These are phyloP conservation scores for Drosophila carrolli DNA, from an alignment of 1,140 invertebrate species.

Conservation along the genomic window DNA sequence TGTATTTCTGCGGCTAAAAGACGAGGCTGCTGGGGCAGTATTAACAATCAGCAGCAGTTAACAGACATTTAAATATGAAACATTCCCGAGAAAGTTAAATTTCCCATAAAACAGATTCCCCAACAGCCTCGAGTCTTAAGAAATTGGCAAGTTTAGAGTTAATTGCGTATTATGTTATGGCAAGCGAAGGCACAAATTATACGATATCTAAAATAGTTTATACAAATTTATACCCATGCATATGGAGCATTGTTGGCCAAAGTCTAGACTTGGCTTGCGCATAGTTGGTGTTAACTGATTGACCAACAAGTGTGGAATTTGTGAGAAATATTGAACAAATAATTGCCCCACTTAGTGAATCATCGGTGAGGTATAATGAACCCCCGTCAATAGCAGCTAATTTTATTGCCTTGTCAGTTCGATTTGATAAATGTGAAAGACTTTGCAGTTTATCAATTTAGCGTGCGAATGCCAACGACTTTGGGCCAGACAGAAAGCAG, in stretches of 20 bases:
- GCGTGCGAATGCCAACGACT: conserved; percentile 16
- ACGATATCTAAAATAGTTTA: conserved; percentile 34
- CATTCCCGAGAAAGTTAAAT: conserved; percentile 33
- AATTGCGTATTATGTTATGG: conserved; percentile 38
- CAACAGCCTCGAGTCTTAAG: conserved; percentile 20
- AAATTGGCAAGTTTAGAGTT: conserved; percentile 30
- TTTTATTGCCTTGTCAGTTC: conserved; percentile 4
- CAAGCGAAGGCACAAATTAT: conserved; percentile 38
- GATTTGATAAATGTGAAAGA: conserved; percentile 21
- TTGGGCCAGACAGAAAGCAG: conserved; percentile 5
- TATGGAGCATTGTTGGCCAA: conserved; percentile 12
- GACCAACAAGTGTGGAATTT: conserved; percentile 11
- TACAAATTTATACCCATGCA: conserved; percentile 8
- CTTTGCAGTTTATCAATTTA: conserved; percentile 18
- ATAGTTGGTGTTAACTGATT: conserved; percentile 19
- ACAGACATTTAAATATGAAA: conserved; percentile 11
- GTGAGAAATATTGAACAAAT: conserved; percentile 14
- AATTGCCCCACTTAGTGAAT: conserved; percentile 6
- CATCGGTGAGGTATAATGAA: conserved; percentile 3
- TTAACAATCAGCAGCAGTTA: conserved; percentile 31
- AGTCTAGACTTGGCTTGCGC: conserved; percentile 19
- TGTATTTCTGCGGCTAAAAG: conserved; percentile 33
- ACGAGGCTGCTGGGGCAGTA: conserved; percentile 27
- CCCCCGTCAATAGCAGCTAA: conserved; percentile 7
- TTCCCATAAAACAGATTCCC: conserved; percentile 4